Evolutionary conservation across 1,140 invertebrate genomes (phyloP).

Genomic region (Drosophila sechellia): DNA sequence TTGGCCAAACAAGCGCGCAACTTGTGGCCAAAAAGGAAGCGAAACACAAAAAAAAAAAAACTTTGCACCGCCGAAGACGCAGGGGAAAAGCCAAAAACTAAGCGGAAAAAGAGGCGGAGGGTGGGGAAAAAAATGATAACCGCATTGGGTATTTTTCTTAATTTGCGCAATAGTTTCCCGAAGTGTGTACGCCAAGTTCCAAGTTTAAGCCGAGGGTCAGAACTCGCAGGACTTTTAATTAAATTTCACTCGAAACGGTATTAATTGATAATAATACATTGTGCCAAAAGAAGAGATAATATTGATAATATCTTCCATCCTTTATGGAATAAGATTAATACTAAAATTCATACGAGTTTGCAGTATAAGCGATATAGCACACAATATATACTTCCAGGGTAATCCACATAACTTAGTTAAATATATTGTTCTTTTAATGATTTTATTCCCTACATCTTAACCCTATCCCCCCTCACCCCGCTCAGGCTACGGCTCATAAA

Average conservation of each 20-base stretch:
- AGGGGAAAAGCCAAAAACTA: conserved; percentile 44
- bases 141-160: conserved; percentile 75
- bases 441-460: background rate
- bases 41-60: conserved; percentile 33
- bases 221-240: conserved; percentile 60
- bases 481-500: conserved; percentile 50
- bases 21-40: conserved; percentile 42
- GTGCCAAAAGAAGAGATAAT: background rate
- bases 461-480: background rate
- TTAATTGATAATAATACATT: conserved; percentile 41
- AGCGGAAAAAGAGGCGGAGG: conserved; percentile 21
- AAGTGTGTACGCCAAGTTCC: conserved; percentile 31
- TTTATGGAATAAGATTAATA: too few species aligned
- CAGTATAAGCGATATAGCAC: too few species aligned
- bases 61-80: conserved; percentile 40
- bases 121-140: conserved; percentile 59
- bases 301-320: too few species aligned
- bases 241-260: conserved; percentile 41
- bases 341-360: too few species aligned
- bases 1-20: conserved; percentile 57
- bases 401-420: background rate
- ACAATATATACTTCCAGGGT: too few species aligned
- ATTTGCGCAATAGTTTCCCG: conserved; percentile 62
- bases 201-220: conserved; percentile 40
- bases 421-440: background rate